Evolutionary conservation across 2,888 invertebrate genomes (phyloP), one percentile per base, ranked within the genome.

Genomic region (Sminthurides aquaticus): DNA sequence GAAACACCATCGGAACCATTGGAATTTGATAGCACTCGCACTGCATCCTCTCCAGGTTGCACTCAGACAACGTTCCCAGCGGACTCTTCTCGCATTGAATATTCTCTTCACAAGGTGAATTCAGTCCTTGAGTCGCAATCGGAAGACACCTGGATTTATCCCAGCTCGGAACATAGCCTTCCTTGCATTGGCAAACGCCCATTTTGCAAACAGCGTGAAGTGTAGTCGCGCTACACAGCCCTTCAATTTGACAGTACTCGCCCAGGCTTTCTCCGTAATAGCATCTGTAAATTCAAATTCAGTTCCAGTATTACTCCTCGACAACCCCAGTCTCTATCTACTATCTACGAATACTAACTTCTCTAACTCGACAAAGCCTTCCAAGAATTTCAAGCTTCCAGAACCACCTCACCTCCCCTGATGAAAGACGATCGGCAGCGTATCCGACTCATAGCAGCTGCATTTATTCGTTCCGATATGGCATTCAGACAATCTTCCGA

Each of bases 251-350:
- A 62, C 74, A 74, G 55, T 61, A 71, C 29, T 74, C 74, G 1
- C 74, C 74, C 28, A 74, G 54, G 28, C 69, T 68, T 67, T 74
- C 74, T 26, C 74, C 74, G 49, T 74, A 74, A 49, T 71, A 71
- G 52, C 74, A 74, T 56, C 74, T 73, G 57, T 11, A 57, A 26
- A 62, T 15, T 11, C 57, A 57, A 25, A 8, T 15, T 22, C 54
- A 20, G 11, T 54, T 54, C 43, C 43, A 43, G 18, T 43, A 11
- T 43, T 8, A 18, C 43, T 43, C 43, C 43, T 18, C 8, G 43
- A 8, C 43, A 43, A 43, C 8, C 43, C 18, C 43, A 43, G 8
- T 11, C 8, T 43, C 18, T 43, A 18, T 43, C 43, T 43, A 43
- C 43, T 11, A 8, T 43, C 18, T 43, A n/a, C n/a, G n/a, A n/a